A percentile compares a stretch with the other conserved stretches of the same genome.
Conservation (phyloP, 30 jellyfish, hydroid and myxozoan species). For the Turritopsis dohrnii region DNA sequence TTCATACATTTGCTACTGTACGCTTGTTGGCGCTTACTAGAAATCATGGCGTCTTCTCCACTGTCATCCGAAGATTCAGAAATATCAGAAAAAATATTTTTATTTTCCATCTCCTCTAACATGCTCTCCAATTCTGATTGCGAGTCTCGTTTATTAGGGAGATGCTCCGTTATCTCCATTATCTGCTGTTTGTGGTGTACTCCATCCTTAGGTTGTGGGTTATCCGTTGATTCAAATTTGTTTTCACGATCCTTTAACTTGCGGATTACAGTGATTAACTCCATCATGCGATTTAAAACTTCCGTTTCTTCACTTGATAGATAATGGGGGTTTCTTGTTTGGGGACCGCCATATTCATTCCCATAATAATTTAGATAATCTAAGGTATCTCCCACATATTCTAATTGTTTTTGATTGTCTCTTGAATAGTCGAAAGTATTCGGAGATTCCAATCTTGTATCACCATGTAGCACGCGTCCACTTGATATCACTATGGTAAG, state of each 20-base stretch:
- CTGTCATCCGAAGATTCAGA: no score
- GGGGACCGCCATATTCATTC: not conserved
- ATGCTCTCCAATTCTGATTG: no score
- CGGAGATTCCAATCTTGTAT: not conserved
- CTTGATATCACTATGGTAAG: not conserved
- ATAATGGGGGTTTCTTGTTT: not conserved
- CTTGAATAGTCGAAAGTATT: not conserved
- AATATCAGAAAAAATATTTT: no score
- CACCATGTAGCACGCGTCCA: not conserved
- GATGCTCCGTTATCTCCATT: no score
- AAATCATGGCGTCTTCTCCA: no score
- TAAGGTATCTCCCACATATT: not conserved
- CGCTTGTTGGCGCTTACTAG: not conserved
- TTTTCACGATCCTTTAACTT: not conserved
- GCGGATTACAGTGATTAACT: not conserved
- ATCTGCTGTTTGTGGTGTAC: not conserved
- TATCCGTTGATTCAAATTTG: not conserved
- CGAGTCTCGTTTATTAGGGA: no score
- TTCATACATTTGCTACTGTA: not conserved
- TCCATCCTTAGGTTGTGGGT: not conserved
- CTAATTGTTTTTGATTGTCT: not conserved
- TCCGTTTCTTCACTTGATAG: not conserved
- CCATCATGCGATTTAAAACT: not conserved
- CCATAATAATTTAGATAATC: not conserved
- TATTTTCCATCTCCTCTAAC: no score